phyloP scores from a whole-genome alignment of 2,888 invertebrate genomes.

The Leptogaster cylindrica region DNA sequence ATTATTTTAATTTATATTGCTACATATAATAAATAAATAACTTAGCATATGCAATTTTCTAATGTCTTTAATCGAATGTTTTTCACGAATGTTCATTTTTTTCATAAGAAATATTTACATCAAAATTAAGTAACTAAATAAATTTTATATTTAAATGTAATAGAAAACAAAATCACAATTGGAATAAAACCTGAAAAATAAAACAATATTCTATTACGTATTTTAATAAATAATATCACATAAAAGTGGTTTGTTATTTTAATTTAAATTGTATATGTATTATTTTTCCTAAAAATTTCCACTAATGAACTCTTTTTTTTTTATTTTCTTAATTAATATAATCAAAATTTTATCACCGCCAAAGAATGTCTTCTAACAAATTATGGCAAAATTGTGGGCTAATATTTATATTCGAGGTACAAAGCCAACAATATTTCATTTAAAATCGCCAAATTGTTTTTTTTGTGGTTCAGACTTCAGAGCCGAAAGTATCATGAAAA shows the following conservation, averaged over 20 bases:
- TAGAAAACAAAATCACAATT: not conserved
- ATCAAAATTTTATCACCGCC: slow-evolving; percentile 1
- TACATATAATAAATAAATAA: not conserved
- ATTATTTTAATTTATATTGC: slow-evolving; percentile 1
- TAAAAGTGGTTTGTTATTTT: slow-evolving; percentile 5
- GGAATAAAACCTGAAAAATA: slow-evolving; percentile 2
- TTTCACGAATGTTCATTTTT: no score
- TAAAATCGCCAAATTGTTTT: no score
- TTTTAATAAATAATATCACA: slow-evolving; percentile 29
- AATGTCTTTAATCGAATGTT: not conserved
- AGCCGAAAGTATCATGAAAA: no score
- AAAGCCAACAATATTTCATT: no score
- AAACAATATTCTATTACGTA: not conserved
- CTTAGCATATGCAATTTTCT: not conserved
- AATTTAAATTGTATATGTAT: slow-evolving; percentile 14
- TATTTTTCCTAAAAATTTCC: slow-evolving; percentile 30
- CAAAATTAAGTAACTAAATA: not conserved
- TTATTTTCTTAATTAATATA: slow-evolving; percentile 11
- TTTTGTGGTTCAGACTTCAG: no score
- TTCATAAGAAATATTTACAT: not conserved
- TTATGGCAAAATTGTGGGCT: slow-evolving; percentile 1
- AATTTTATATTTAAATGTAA: not conserved
- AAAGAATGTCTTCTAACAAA: slow-evolving; percentile 1
- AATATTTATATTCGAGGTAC: no score
- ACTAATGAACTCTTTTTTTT: slow-evolving; percentile 19